phyloP scores from a whole-genome alignment of 2,888 invertebrate species.

The Spodoptera littoralis region DNA sequence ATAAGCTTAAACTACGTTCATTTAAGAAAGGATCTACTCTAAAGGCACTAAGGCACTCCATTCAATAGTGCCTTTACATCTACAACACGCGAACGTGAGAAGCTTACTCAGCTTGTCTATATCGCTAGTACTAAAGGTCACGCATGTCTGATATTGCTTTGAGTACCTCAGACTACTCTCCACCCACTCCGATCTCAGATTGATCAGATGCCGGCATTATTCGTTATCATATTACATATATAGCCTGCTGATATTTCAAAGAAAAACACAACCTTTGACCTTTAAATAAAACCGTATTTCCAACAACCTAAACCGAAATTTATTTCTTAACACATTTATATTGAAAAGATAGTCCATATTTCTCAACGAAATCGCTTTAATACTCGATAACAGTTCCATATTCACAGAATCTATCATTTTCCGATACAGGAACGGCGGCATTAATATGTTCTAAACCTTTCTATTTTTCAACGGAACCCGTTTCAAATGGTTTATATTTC shows the following conservation, averaged over 20 bases:
- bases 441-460: slow-evolving; percentile 57
- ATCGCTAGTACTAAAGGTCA: slow-evolving; percentile 14
- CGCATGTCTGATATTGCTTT: slow-evolving; percentile 3
- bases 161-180: neutral
- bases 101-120: slow-evolving; percentile 1
- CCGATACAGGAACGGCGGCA: slow-evolving; percentile 51
- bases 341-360: slow-evolving; percentile 48
- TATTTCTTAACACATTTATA: slow-evolving; percentile 29
- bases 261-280: neutral
- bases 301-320: slow-evolving; percentile 15
- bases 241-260: slow-evolving; percentile 6
- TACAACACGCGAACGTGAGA: neutral
- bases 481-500: slow-evolving; percentile 57
- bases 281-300: slow-evolving; percentile 12
- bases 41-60: slow-evolving; percentile 3
- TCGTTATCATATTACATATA: slow-evolving; percentile 1
- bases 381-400: slow-evolving; percentile 55
- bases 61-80: slow-evolving; percentile 3
- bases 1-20: neutral
- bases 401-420: slow-evolving; percentile 54
- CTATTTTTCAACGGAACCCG: slow-evolving; percentile 42
- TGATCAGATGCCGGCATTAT: neutral
- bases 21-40: slow-evolving; percentile 2
- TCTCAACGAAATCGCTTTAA: slow-evolving; percentile 54
- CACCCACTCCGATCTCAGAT: slow-evolving; percentile 4